Conservation (phyloP, 2,113 vertebrate genomes). For the Scytalopus superciliaris region DNA sequence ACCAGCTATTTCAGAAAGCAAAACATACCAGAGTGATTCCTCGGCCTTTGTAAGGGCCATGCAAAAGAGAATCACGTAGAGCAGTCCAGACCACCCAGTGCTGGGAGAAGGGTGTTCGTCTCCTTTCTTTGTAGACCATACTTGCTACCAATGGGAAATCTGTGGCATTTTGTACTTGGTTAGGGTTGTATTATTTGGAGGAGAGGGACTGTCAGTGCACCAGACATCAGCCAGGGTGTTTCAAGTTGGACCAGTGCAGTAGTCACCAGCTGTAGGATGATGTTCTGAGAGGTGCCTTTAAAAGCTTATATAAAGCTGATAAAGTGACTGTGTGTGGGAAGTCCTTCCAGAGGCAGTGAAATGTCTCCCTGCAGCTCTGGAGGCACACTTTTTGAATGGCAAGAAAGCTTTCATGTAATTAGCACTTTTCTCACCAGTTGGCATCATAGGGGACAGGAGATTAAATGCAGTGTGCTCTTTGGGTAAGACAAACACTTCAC, state of each 20-base stretch:
- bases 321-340: background rate
- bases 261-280: background rate
- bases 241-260: background rate
- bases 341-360: background rate
- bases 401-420: background rate
- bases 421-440: background rate
- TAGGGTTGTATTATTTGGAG: background rate
- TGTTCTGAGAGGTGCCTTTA: background rate
- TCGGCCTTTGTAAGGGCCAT: background rate
- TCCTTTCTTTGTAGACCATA: background rate
- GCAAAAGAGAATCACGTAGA: accelerated
- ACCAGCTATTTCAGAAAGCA: background rate
- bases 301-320: background rate
- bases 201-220: background rate
- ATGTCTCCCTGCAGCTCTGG: background rate
- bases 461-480: background rate
- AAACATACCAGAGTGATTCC: background rate
- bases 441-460: background rate
- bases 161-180: background rate
- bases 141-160: background rate
- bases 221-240: background rate
- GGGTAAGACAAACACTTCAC: constrained; percentile 19
- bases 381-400: background rate
- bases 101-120: background rate
- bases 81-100: background rate